Evolutionary conservation across 2,888 invertebrate species (phyloP).

Genomic region (Axea sp.): DNA sequence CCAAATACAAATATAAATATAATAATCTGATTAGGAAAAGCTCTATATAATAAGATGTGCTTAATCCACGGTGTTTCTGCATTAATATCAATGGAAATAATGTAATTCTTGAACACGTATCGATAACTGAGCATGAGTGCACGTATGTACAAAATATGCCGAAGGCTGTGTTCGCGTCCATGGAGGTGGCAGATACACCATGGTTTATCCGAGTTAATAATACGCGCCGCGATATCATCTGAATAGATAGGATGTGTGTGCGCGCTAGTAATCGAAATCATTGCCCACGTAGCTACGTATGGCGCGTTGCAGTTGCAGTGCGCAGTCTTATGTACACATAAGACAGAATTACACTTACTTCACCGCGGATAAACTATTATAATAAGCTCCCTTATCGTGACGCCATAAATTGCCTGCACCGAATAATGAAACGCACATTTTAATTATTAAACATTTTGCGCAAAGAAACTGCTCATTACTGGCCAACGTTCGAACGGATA

Average conservation of each 20-base stretch:
- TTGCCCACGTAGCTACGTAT: slow-evolving; percentile 37
- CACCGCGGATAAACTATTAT: slow-evolving; percentile 25
- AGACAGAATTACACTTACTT: slow-evolving; percentile 30
- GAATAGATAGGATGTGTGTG: slow-evolving; percentile 57
- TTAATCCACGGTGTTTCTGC: no score
- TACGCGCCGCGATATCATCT: slow-evolving; percentile 66
- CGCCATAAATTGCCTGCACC: slow-evolving; percentile 14
- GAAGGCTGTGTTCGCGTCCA: slow-evolving; percentile 20
- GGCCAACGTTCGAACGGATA: slow-evolving; percentile 13
- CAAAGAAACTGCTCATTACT: slow-evolving; percentile 5
- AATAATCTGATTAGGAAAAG: no score
- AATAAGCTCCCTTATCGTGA: slow-evolving; percentile 38
- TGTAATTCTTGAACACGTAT: slow-evolving; percentile 15
- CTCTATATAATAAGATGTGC: no score
- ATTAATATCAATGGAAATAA: slow-evolving; percentile 21
- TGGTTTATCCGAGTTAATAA: slow-evolving; percentile 66
- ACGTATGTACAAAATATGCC: slow-evolving; percentile 32
- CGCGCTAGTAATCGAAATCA: slow-evolving; percentile 41
- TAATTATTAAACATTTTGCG: slow-evolving; percentile 21
- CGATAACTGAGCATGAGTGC: background rate
- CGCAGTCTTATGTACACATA: slow-evolving; percentile 31
- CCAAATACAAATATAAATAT: no score
- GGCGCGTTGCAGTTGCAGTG: background rate
- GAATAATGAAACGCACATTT: slow-evolving; percentile 13
- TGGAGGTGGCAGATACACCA: slow-evolving; percentile 35